phyloP scores from a whole-genome alignment of 2,888 invertebrate species.

The Dicyrtomina minuta region DNA sequence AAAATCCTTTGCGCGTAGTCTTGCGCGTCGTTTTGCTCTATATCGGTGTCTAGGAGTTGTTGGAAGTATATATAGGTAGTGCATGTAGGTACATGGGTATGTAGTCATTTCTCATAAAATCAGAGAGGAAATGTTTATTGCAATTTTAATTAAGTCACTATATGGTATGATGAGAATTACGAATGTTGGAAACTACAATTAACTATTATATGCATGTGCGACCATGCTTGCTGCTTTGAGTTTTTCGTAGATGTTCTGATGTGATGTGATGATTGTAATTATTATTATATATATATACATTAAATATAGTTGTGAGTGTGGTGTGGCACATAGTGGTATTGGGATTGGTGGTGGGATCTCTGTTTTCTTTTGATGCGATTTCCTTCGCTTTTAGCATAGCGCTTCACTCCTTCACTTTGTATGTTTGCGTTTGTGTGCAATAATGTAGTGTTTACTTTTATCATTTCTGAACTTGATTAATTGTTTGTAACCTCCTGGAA shows the following conservation, averaged over 20 bases:
- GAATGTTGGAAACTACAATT: conserved; percentile 12
- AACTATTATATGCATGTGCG: not conserved
- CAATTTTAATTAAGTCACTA: conserved; percentile 45
- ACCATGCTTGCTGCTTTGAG: too few relatives aligned
- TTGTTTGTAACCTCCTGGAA: conserved; percentile 33
- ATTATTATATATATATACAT: too few relatives aligned
- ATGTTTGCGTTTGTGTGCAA: not conserved
- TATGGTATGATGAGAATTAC: conserved; percentile 15
- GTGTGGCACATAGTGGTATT: not conserved
- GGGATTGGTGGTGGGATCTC: too few relatives aligned
- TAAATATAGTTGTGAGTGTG: not conserved
- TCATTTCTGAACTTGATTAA: conserved; percentile 40
- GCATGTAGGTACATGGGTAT: not conserved
- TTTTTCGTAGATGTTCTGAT: too few relatives aligned
- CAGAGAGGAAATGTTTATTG: conserved; percentile 43
- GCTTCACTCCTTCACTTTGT: too few relatives aligned
- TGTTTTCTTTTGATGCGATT: too few relatives aligned
- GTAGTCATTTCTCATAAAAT: conserved; percentile 12
- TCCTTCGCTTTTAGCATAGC: too few relatives aligned
- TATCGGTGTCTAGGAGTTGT: too few relatives aligned
- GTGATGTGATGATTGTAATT: too few relatives aligned
- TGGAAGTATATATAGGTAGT: not conserved
- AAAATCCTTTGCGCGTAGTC: too few relatives aligned
- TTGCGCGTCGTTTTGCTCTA: too few relatives aligned
- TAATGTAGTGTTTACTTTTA: conserved; percentile 20